These are phyloP conservation scores for Ruditapes philippinarum DNA, from an alignment of 1,140 invertebrate species.

Conservation along the genomic window DNA sequence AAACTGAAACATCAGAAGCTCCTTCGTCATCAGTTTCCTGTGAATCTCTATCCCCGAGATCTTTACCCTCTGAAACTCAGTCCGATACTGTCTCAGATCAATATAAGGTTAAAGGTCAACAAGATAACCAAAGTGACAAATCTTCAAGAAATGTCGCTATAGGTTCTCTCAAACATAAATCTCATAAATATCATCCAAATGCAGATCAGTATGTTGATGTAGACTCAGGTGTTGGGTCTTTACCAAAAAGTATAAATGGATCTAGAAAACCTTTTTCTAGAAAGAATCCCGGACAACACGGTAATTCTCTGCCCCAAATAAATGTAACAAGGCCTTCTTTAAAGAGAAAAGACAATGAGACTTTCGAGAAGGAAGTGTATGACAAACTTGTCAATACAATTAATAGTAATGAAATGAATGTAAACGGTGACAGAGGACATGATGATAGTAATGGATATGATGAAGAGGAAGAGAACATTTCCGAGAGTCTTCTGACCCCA, in stretches of 20 bases:
- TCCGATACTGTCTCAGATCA: background rate
- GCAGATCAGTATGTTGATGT: background rate
- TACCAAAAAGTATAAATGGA: slow-evolving; percentile 35
- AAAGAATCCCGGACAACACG: background rate
- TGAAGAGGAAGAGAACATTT: background rate
- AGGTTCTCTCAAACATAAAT: slow-evolving; percentile 29
- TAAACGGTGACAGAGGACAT: background rate
- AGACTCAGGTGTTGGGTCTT: slow-evolving; percentile 40
- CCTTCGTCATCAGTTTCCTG: slow-evolving; percentile 35
- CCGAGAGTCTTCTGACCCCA: slow-evolving; percentile 2
- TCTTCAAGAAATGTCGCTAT: slow-evolving; percentile 37
- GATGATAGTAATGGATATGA: background rate
- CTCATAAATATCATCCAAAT: background rate
- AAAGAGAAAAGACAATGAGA: background rate
- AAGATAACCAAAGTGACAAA: slow-evolving; percentile 21
- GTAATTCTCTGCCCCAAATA: background rate
- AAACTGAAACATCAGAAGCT: slow-evolving; percentile 32
- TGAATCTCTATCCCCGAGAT: slow-evolving; percentile 42
- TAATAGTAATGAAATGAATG: background rate
- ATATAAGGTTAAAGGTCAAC: background rate
- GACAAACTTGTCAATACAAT: background rate
- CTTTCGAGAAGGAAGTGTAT: background rate
- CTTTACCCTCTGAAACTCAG: slow-evolving; percentile 19
- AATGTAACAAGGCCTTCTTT: background rate
- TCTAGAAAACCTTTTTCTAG: background rate